phyloP scores from a whole-genome alignment of 2,113 vertebrate species.

The Malurus melanocephalus region DNA sequence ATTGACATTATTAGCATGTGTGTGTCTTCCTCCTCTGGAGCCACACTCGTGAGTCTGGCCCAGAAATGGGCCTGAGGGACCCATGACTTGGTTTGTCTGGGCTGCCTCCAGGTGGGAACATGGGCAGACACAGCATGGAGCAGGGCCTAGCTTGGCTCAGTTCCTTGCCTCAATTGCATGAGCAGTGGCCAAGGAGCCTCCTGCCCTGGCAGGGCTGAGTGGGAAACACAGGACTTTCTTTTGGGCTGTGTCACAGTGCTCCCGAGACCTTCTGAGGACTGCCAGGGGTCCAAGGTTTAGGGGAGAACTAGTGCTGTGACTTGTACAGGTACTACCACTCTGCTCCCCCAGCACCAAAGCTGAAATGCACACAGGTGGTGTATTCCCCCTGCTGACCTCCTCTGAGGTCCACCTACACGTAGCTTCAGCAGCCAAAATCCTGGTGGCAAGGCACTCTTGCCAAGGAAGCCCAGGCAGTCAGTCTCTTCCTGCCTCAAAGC shows the following conservation, averaged over 20 bases:
- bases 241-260: neutral
- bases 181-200: neutral
- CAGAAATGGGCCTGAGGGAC: accelerated
- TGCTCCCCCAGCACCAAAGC: neutral
- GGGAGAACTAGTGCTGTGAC: neutral
- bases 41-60: neutral
- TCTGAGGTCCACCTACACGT: neutral
- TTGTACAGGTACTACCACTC: neutral
- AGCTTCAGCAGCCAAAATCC: neutral
- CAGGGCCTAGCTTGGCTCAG: neutral
- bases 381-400: neutral
- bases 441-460: neutral
- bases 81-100: neutral
- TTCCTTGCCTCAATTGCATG: neutral
- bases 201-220: neutral
- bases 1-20: accelerated
- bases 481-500: neutral
- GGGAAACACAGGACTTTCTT: neutral
- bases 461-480: neutral
- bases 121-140: neutral
- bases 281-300: neutral
- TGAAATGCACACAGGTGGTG: neutral
- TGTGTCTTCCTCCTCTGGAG: neutral
- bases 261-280: neutral
- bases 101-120: neutral